Base-by-base conservation (phyloP, 2,888 invertebrate genomes). In the Dynastes maya region DNA sequence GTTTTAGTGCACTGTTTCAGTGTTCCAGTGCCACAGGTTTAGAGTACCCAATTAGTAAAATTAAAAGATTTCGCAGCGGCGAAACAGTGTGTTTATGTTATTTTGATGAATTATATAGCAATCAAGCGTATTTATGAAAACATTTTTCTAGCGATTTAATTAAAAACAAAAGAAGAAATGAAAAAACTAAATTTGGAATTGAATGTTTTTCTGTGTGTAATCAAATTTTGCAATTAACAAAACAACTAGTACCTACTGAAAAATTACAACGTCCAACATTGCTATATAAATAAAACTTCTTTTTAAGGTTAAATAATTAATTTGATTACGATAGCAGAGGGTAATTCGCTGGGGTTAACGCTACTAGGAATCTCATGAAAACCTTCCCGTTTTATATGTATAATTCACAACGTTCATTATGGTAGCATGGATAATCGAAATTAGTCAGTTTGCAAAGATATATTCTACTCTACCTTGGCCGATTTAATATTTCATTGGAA, bases 401-500 rank as follows among this genome's bases (percentile, higher is more conserved):
- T 53, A 53, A 53, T 53, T 53, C 16, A 53, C 53, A n/a, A 4
- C n/a, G 2, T n/a, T 53, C 5, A 13, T 16, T 16, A 53, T n/a
- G 13, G 53, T 2, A n/a, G 53, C 11, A 53, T 53, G 16, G 2
- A 5, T 53, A 53, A 16, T 53, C 53, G 16, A 53, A n/a, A n/a
- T 53, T 13, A n/a, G n/a, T 13, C 53, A 6, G 13, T 53, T 53
- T 53, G 3, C 53, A n/a, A 16, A 13, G 53, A 16, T 53, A 6
- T 53, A 2, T 2, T n/a, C 6, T 3, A 4, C 53, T n/a, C 16
- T 53, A 53, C 53, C 53, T 53, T 16, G 16, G 6, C 53, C 16
- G 53, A 53, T 53, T 53, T 53, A 53, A 53, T 53, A 53, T 16
- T 53, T 16, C 53, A 53, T 53, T n/a, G 53, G n/a, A 53, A 53